These are phyloP conservation scores for Chauna torquata DNA, from an alignment of 2,113 vertebrate genomes.

Conservation along the genomic window DNA sequence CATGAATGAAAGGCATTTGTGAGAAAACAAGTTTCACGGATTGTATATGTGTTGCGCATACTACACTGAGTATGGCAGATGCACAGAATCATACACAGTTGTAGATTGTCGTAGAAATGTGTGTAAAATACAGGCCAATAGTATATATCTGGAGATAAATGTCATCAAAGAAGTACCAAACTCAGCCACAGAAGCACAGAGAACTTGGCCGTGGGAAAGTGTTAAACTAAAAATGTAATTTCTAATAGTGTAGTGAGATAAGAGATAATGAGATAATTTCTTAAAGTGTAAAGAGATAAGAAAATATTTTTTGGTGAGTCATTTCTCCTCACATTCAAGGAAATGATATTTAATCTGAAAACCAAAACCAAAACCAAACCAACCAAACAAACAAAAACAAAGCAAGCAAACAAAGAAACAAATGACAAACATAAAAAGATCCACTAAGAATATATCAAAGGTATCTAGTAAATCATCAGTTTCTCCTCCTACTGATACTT, in stretches of 20 bases:
- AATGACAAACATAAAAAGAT: fast-evolving
- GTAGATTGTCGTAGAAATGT: background rate
- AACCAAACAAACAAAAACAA: background rate
- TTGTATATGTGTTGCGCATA: background rate
- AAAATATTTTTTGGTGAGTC: background rate
- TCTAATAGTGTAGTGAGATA: background rate
- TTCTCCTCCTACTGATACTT: background rate
- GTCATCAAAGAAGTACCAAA: background rate
- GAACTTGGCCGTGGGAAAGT: background rate
- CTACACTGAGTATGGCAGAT: background rate
- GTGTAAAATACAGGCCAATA: background rate
- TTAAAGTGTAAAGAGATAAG: background rate
- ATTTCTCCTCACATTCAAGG: background rate
- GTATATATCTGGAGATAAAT: background rate
- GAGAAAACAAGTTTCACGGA: no score
- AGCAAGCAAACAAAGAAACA: background rate
- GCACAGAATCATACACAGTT: background rate
- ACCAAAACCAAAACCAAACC: background rate
- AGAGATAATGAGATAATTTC: background rate
- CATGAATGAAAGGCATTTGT: background rate
- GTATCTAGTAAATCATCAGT: background rate
- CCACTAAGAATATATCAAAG: background rate
- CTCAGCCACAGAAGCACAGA: background rate
- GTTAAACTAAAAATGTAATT: background rate
- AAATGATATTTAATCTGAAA: background rate